Percentiles rank a stretch among this genome's conserved stretches.
phyloP scores from a whole-genome alignment of 2,888 invertebrate genomes.

The Crematogaster levior region DNA sequence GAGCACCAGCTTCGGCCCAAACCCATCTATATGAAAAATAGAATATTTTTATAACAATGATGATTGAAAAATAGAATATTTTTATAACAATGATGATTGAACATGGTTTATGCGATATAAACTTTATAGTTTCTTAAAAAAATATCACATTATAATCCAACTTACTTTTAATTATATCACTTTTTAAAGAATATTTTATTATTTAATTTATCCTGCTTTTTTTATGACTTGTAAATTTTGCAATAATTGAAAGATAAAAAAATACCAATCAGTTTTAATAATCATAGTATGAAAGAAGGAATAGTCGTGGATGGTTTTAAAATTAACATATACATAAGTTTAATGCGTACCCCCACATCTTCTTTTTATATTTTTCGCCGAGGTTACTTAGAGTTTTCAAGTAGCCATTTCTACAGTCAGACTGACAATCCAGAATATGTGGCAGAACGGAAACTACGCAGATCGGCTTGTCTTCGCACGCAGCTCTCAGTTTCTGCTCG shows the following conservation, averaged over 20 bases:
- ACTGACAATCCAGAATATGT: slow-evolving; percentile 98
- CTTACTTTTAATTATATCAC: too few relatives aligned
- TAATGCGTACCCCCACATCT: slow-evolving; percentile 94
- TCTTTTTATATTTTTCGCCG: slow-evolving; percentile 97
- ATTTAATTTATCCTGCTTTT: neutral
- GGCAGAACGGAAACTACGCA: slow-evolving; percentile 97
- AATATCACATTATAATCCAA: too few relatives aligned
- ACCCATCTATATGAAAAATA: slow-evolving; percentile 89
- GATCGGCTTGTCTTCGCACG: slow-evolving; percentile 95
- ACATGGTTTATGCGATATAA: neutral
- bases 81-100: too few relatives aligned
- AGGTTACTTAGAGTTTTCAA: slow-evolving; percentile 90
- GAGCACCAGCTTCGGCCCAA: slow-evolving; percentile 97
- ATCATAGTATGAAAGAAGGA: neutral
- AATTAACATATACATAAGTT: neutral
- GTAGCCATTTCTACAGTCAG: slow-evolving; percentile 96
- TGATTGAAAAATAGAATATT: too few relatives aligned
- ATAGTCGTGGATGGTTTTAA: neutral
- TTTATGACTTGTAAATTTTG: neutral
- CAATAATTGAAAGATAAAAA: neutral
- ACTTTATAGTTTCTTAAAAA: neutral
- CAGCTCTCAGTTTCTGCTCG: slow-evolving; percentile 89
- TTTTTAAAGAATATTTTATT: too few relatives aligned
- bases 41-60: slow-evolving; percentile 37
- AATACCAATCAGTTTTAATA: neutral